Percentiles rank a stretch among this genome's conserved stretches.
Evolutionary conservation across 2,888 invertebrate genomes (phyloP).

Genomic region (Gymnocheta viridis): DNA sequence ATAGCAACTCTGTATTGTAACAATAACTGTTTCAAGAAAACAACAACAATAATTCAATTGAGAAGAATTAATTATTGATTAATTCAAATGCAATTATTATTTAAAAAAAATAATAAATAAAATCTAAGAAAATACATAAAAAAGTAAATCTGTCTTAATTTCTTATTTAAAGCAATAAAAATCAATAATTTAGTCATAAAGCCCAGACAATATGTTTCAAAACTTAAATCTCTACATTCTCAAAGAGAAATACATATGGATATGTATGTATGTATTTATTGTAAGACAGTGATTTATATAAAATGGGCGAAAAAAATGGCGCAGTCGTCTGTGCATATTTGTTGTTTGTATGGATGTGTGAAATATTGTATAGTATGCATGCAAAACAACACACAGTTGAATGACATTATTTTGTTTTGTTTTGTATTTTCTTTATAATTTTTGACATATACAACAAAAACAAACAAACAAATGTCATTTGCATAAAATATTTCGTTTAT

Average conservation of each 20-base stretch:
- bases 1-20: too few relatives aligned
- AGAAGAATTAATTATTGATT: neutral
- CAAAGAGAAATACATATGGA: neutral
- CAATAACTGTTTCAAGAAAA: too few relatives aligned
- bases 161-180: neutral
- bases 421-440: conserved; percentile 29
- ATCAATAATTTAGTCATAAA: neutral
- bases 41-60: too few relatives aligned
- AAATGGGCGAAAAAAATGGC: conserved; percentile 50
- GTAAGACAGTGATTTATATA: conserved; percentile 13
- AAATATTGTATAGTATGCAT: conserved; percentile 13
- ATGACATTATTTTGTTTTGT: conserved; percentile 57
- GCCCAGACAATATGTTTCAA: neutral
- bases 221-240: neutral
- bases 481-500: conserved; percentile 33
- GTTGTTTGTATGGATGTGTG: neutral
- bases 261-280: neutral
- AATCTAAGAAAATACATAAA: neutral
- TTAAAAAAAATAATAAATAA: neutral
- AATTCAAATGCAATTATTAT: neutral
- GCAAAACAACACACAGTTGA: conserved; percentile 49
- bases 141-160: neutral
- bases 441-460: conserved; percentile 46
- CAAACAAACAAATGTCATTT: conserved; percentile 49
- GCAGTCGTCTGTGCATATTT: neutral